Base-by-base conservation (phyloP, 2,888 invertebrate genomes). In the Callyntrura sp. region DNA sequence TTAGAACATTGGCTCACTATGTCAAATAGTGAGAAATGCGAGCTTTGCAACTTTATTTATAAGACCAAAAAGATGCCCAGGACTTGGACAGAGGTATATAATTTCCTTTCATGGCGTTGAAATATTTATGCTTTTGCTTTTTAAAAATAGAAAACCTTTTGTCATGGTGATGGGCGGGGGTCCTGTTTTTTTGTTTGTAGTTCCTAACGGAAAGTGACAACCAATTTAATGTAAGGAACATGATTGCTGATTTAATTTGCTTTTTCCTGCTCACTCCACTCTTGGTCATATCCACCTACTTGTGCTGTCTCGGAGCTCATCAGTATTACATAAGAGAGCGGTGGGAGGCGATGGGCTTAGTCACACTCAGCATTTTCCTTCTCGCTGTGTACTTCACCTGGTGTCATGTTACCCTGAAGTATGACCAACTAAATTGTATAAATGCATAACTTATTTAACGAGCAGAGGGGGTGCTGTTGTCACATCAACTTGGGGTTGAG, bases 1-100 rank as follows among this genome's bases (percentile, higher is more conserved):
- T 94, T 95, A 82, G 95, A 95, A 93, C 94, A 94, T 68, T 95
- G 95, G 95, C 94, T 95, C 1, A 94, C 95, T 20, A 91, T 94
- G 1, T 94, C 95, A 20, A 94, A 94, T 91, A 94, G 94, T 25
- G 94, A 94, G 28, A 92, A 93, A 73, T 95, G 95, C 93, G 95
- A 95, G 93, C 94, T 95, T 65, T 95, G 95, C 93, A 94, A 94
- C 81, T 94, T 94, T 92, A 91, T 94, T 25, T 95, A 94, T 93
- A 93, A 94, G 28, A 94, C 94, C 9, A 92, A 93, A 51, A 94
- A 94, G 88, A 94, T 93, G 81, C 94, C 94, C 8, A 94, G 94
- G 85, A 93, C 95, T 2, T 94, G 95, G 73, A 91, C 91, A 25
- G 94, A 95, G 93, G 95, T 95, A 93, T 88, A 43, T n/a, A 45